Conservation (phyloP, 1,140 invertebrate species). For the Anastatus disparis region DNA sequence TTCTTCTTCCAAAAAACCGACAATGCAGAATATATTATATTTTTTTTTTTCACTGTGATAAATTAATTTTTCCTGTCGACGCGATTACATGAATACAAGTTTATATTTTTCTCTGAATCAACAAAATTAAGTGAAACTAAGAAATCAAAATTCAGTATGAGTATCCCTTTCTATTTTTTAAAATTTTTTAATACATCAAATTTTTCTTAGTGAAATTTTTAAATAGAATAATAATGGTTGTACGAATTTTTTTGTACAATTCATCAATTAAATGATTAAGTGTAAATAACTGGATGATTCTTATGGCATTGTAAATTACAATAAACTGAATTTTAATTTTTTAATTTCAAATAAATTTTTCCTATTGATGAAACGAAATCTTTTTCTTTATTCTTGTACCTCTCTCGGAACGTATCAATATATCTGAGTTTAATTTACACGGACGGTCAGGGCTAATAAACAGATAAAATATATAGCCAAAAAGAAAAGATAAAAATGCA, state of each 20-base stretch:
- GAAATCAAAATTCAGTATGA: background rate
- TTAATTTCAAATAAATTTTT: slow-evolving; percentile 4
- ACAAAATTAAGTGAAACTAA: background rate
- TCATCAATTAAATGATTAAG: no score
- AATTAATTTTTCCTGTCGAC: slow-evolving; percentile 9
- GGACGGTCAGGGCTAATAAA: slow-evolving; percentile 1
- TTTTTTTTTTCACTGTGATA: no score
- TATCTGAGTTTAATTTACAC: background rate
- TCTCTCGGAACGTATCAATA: background rate
- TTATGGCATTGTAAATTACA: no score
- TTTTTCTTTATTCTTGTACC: background rate
- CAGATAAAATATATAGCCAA: background rate
- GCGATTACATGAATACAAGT: background rate
- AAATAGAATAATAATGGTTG: no score
- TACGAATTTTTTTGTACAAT: no score
- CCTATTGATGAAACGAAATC: no score
- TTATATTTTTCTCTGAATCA: background rate
- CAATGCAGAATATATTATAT: slow-evolving; percentile 40
- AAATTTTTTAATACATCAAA: no score
- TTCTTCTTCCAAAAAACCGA: background rate
- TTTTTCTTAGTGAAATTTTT: no score
- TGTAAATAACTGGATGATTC: no score
- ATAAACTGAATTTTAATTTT: background rate
- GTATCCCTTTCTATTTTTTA: slow-evolving; percentile 1
- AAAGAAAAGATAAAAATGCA: background rate